Percentiles rank a stretch among this genome's conserved stretches.
Evolutionary conservation across 2,797 vertebrate species (phyloP).

Genomic region (Buceros bicornis): DNA sequence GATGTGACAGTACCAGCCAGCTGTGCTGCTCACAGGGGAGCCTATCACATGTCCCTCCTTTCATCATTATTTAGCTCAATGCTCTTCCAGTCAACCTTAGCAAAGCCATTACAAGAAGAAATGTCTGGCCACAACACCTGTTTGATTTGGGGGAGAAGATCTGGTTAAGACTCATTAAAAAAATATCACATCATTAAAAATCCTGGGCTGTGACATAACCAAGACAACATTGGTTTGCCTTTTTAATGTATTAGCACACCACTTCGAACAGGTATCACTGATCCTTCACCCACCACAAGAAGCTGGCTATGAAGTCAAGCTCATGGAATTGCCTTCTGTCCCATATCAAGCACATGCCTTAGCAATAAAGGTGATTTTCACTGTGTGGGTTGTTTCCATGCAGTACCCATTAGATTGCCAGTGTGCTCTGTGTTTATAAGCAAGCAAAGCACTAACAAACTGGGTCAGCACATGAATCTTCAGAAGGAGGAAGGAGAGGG

Average conservation of each 20-base stretch:
- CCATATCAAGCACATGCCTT: not conserved
- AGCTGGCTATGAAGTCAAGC: not conserved
- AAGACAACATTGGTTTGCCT: not conserved
- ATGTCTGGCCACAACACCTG: not conserved
- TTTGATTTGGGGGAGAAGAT: not conserved
- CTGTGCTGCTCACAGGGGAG: not conserved
- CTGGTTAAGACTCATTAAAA: not conserved
- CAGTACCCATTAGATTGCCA: not conserved
- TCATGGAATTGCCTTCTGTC: not conserved
- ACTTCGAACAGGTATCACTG: not conserved
- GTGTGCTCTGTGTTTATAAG: not conserved
- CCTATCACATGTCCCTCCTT: not conserved
- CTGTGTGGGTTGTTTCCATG: not conserved
- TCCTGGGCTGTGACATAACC: not conserved
- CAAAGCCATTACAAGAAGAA: conserved; percentile 19
- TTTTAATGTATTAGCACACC: not conserved
- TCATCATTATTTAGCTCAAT: not conserved
- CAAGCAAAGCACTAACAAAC: not conserved
- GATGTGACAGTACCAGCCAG: not conserved
- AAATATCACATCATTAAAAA: not conserved
- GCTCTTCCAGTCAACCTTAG: conserved; percentile 23
- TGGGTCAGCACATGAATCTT: conserved; percentile 7
- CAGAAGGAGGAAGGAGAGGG: not conserved
- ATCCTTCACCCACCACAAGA: not conserved
- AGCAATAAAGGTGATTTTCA: not conserved